phyloP scores from a whole-genome alignment of 2,797 vertebrate species.

The Epinephelus awoara region DNA sequence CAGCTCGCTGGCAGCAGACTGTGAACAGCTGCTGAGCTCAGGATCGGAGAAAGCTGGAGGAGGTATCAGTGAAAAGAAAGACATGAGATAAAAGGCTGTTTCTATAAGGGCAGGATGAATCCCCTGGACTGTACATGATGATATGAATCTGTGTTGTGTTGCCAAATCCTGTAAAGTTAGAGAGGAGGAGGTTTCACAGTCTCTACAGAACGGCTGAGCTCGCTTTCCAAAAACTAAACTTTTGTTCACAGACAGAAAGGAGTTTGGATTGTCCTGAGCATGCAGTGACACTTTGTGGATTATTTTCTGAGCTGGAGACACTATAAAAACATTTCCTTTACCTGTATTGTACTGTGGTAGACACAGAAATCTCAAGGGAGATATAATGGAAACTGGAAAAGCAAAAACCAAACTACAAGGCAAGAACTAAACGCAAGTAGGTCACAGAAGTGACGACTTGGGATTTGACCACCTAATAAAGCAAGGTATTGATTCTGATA shows the following conservation, averaged over 20 bases:
- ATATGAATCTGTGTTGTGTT: constrained; percentile 1
- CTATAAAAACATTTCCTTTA: too few species aligned
- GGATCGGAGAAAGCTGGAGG: not conserved
- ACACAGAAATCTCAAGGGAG: too few species aligned
- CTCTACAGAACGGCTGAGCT: not conserved
- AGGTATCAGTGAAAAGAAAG: not conserved
- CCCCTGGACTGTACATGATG: not conserved
- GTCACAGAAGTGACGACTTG: too few species aligned
- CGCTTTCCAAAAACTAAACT: not conserved
- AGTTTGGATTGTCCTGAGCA: not conserved
- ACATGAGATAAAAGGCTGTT: not conserved
- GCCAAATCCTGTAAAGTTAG: not conserved
- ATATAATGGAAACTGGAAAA: too few species aligned
- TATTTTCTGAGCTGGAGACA: too few species aligned
- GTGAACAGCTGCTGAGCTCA: constrained; percentile 4
- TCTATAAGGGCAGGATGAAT: not conserved
- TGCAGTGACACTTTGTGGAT: not conserved
- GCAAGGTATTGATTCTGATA: too few species aligned
- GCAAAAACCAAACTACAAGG: too few species aligned
- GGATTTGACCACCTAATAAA: too few species aligned
- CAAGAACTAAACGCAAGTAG: too few species aligned
- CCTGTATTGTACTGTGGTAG: too few species aligned
- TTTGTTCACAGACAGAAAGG: not conserved
- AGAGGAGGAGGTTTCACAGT: constrained; percentile 15
- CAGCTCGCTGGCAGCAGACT: not conserved